phyloP scores from a whole-genome alignment of 2,888 invertebrate genomes.

The Ischnus inquisitorius region DNA sequence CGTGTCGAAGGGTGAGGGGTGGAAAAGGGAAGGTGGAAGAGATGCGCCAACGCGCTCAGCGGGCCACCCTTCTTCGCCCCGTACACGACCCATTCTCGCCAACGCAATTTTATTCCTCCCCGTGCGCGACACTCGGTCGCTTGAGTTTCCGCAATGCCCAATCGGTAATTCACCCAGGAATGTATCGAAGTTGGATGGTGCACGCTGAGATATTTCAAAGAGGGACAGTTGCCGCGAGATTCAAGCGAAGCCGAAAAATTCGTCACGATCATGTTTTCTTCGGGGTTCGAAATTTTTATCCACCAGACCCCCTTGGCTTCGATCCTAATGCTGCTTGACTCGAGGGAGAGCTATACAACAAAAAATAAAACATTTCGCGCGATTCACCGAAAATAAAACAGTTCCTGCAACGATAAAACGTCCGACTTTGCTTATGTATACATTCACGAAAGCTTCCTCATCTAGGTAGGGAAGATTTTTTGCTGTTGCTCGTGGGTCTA shows the following conservation, averaged over 20 bases:
- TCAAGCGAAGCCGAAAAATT: slow-evolving; percentile 26
- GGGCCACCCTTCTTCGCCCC: slow-evolving; percentile 4
- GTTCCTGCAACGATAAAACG: slow-evolving; percentile 45
- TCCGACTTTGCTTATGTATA: slow-evolving; percentile 26
- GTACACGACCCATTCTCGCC: slow-evolving; percentile 54
- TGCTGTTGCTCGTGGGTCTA: not conserved
- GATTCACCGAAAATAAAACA: slow-evolving; percentile 12
- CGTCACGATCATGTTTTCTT: slow-evolving; percentile 50
- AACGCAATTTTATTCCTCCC: slow-evolving; percentile 52
- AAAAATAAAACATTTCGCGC: slow-evolving; percentile 8
- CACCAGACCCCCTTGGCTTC: not conserved
- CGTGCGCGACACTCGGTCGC: slow-evolving; percentile 15
- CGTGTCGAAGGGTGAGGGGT: not conserved
- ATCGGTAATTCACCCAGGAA: slow-evolving; percentile 40
- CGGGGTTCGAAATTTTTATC: not conserved
- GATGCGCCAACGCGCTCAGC: slow-evolving; percentile 20
- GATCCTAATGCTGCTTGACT: not conserved
- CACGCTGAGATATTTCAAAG: not conserved
- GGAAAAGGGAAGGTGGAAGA: not conserved
- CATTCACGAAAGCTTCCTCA: slow-evolving; percentile 31
- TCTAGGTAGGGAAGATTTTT: slow-evolving; percentile 13
- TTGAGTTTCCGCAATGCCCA: slow-evolving; percentile 11
- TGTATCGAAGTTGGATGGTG: slow-evolving; percentile 30
- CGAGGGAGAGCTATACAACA: not conserved
- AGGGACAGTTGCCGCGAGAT: slow-evolving; percentile 26